These are phyloP conservation scores for Bacillus rossius DNA, from an alignment of 1,140 invertebrate species.

Conservation along the genomic window DNA sequence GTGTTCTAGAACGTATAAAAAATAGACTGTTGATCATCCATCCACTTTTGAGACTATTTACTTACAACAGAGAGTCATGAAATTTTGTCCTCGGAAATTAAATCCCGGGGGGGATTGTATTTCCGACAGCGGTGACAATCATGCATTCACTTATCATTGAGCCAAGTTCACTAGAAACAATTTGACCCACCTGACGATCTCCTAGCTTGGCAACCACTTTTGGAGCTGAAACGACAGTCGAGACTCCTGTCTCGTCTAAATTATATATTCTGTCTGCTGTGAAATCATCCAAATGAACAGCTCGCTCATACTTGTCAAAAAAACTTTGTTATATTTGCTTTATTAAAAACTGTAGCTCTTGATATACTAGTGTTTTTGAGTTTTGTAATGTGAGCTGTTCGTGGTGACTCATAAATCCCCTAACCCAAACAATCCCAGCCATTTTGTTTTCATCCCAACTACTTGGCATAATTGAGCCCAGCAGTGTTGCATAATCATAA, in stretches of 20 bases:
- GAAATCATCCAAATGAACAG: conserved; percentile 24
- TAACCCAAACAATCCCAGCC: conserved; percentile 34
- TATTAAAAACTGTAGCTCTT: conserved; percentile 38
- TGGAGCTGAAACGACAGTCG: conserved; percentile 39
- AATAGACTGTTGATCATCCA: conserved; percentile 16
- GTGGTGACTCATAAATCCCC: no score
- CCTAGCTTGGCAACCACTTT: conserved; percentile 39
- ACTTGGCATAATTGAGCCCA: not conserved
- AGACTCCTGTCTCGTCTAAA: no score
- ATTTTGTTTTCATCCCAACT: no score
- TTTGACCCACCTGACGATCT: conserved; percentile 28
- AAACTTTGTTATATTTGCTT: conserved; percentile 32
- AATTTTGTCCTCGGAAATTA: conserved; percentile 31
- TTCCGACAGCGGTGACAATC: conserved; percentile 27
- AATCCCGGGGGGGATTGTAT: conserved; percentile 31
- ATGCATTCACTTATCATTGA: conserved; percentile 26
- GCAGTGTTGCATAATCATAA: not conserved
- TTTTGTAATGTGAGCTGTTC: conserved; percentile 29
- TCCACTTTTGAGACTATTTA: conserved; percentile 8
- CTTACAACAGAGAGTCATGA: conserved; percentile 24
- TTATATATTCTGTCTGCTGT: conserved; percentile 30
- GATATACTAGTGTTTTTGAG: conserved; percentile 38
- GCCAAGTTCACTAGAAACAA: conserved; percentile 28
- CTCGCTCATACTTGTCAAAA: conserved; percentile 33
- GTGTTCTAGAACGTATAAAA: conserved; percentile 26